phyloP scores from a whole-genome alignment of 2,113 vertebrate genomes.

The Nibea coibor region DNA sequence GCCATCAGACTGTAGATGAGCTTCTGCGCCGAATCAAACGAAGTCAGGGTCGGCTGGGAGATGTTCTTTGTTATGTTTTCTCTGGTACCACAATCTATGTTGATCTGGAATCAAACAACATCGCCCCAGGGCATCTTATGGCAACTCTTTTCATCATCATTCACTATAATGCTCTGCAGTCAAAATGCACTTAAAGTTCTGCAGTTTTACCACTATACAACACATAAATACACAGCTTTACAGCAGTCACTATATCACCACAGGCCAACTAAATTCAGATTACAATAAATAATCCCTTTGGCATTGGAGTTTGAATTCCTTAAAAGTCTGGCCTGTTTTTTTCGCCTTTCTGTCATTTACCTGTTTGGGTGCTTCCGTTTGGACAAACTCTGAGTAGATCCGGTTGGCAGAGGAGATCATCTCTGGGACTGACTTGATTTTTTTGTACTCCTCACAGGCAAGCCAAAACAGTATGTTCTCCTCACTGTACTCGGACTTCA shows the following conservation, averaged over 20 bases:
- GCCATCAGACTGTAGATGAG: slow-evolving; percentile 93
- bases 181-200: neutral
- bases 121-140: slow-evolving; percentile 18
- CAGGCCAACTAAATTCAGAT: neutral
- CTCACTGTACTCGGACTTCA: slow-evolving; percentile 96
- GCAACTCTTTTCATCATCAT: slow-evolving; percentile 13
- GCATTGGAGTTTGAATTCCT: neutral
- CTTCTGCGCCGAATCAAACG: slow-evolving; percentile 93
- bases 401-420: slow-evolving; percentile 89
- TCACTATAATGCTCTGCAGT: neutral
- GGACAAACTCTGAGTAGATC: slow-evolving; percentile 95
- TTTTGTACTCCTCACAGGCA: slow-evolving; percentile 95
- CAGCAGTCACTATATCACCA: neutral
- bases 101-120: slow-evolving; percentile 86
- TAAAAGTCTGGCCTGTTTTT: neutral
- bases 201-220: neutral
- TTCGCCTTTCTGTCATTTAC: slow-evolving; percentile 74
- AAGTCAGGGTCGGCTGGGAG: slow-evolving; percentile 86
- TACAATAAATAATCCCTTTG: neutral
- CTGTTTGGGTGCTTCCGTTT: slow-evolving; percentile 93
- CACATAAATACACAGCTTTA: neutral
- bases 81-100: slow-evolving; percentile 92
- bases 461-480: slow-evolving; percentile 97
- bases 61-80: slow-evolving; percentile 91
- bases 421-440: slow-evolving; percentile 86